These are phyloP conservation scores for Natator depressus DNA, from an alignment of 2,113 vertebrate genomes.

Conservation along the genomic window DNA sequence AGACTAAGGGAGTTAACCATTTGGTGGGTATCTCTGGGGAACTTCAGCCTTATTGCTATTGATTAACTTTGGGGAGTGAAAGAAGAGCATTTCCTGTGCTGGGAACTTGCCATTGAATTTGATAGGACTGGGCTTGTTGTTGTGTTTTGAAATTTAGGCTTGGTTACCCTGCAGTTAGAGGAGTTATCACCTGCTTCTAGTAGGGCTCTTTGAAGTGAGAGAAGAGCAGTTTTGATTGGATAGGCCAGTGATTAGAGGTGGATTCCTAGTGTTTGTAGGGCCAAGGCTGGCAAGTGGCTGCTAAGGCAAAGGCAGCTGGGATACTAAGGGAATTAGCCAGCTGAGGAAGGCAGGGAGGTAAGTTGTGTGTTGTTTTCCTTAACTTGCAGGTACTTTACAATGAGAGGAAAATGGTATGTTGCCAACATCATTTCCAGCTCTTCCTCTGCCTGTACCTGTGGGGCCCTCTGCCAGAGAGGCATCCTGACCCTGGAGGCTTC, in stretches of 20 bases:
- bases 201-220: background rate
- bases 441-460: background rate
- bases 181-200: background rate
- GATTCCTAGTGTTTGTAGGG: too few species aligned
- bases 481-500: background rate
- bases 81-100: background rate
- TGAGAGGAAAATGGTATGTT: background rate
- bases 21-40: background rate
- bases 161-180: background rate
- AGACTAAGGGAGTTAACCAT: background rate
- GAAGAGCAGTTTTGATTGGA: background rate
- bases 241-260: too few species aligned
- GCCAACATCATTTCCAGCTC: background rate
- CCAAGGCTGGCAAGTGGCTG: too few species aligned
- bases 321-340: background rate
- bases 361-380: background rate
- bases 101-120: background rate
- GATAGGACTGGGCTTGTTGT: background rate
- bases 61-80: too few species aligned
- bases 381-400: background rate
- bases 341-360: background rate
- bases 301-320: background rate
- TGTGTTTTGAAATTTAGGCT: too few species aligned
- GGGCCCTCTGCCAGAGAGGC: background rate
- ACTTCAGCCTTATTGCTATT: background rate